Evolutionary conservation across 1,140 invertebrate genomes (phyloP), one percentile per base, ranked within the genome.

Genomic region (Pectinophora gossypiella): DNA sequence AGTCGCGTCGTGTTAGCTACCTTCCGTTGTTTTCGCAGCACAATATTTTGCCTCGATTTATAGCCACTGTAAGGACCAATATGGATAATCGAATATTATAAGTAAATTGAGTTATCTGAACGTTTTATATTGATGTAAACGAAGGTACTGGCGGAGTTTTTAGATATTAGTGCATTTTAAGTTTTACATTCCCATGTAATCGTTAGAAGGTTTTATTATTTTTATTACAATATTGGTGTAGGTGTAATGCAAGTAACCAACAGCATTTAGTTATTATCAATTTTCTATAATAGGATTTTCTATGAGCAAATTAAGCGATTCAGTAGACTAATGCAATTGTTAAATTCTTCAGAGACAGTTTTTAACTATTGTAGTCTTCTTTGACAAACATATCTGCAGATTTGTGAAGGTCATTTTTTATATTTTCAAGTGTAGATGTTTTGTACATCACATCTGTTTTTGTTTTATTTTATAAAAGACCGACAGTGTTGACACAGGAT

Each of bases 121-220:
- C 16, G 12, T 40, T 15, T 40, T 40, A 40, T 49, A 49, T 56
- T 57, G 59, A 61, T 50, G 49, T 51, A 57, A 57, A 57, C 44
- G 51, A 54, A 43, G 54, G 51, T 57, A 62, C 55, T 52, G 50
- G 19, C 36, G 15, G 49, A 52, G 43, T 57, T 42, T 51, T 55
- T 62, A 56, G 48, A 22, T 56, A 51, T 51, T 66, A 64, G 62
- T 59, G 64, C 61, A 70, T 72, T 71, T 75, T 68, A 60, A 57
- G 55, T 72, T 61, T 40, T 59, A 75, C 72, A 72, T 75, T 75
- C 69, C 72, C 61, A 59, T 60, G 61, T 68, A 68, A 73, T 61
- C 61, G 63, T 66, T 60, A 59, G 47, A 32, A 48, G 20, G 56
- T 38, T 49, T 54, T 49, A 48, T 50, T 52, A 46, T 6, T 64